Conservation (phyloP, 2,113 vertebrate species). For the Tor tambroides region DNA sequence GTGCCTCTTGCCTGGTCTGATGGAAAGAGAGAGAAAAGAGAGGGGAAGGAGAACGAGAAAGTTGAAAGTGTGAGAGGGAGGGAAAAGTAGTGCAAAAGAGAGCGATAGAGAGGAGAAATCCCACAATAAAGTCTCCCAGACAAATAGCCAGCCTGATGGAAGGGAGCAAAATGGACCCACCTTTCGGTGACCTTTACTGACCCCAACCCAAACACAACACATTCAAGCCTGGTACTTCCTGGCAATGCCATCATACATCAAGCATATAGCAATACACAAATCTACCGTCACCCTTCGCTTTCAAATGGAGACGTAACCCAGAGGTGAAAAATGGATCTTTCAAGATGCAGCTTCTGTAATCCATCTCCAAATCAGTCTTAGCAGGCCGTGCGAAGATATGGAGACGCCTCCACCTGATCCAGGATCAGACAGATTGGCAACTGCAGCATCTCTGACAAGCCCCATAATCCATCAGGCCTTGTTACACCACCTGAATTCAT, state of each 20-base stretch:
- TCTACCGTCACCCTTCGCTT: not conserved
- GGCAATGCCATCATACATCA: slow-evolving; percentile 5
- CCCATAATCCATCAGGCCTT: slow-evolving; percentile 43
- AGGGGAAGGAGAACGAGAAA: not conserved
- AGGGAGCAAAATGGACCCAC: not conserved
- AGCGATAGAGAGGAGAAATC: not conserved
- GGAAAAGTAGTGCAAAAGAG: slow-evolving; percentile 11
- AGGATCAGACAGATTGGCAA: slow-evolving; percentile 43
- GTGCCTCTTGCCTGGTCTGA: slow-evolving; percentile 42
- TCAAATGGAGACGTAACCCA: slow-evolving; percentile 26
- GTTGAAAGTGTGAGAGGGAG: slow-evolving; percentile 22
- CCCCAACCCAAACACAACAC: not conserved
- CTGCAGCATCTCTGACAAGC: slow-evolving; percentile 21
- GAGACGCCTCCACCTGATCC: slow-evolving; percentile 30
- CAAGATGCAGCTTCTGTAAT: slow-evolving; percentile 30
- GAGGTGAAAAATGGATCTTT: slow-evolving; percentile 43
- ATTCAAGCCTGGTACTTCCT: not conserved
- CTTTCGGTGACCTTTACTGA: not conserved
- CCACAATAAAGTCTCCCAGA: not conserved
- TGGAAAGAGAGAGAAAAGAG: not conserved
- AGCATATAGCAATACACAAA: slow-evolving; percentile 35
- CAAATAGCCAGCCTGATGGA: not conserved
- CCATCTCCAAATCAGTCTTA: slow-evolving; percentile 40
- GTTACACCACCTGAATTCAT: slow-evolving; percentile 44
- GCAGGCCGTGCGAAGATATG: not conserved